Base-by-base conservation (phyloP, 1,140 invertebrate species). In the Trypoxylus dichotomus region DNA sequence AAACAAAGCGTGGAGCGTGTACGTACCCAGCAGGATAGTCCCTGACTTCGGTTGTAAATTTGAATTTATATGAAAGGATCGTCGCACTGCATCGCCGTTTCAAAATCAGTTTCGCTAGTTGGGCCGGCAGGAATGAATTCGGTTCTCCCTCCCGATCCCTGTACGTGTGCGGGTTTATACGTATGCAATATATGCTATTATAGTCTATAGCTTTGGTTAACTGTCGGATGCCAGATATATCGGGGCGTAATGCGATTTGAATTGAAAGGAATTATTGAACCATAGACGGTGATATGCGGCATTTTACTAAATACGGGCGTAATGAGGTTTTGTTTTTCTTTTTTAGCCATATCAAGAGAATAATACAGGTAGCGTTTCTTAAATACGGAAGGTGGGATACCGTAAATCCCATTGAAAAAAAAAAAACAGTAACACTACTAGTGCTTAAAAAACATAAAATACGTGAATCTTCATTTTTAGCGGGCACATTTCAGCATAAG, bases 61-160 rank as follows among this genome's bases (percentile, higher is more conserved):
- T 74, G 41, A 74, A 74, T 74, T 74, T 74, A 74, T 74, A 68
- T 68, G 60, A 68, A 68, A 68, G 60, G 60, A 68, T n/a, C 47
- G 47, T 54, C 47, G 47, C 60, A 29, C 27, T 24, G 60, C 60
- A 29, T 68, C 60, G 60, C 2, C 27, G 60, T 68, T 68, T 68
- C 60, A 68, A 68, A 68, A 68, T 68, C 60, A n/a, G 60, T 68
- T 68, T 29, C 24, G 60, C 21, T 27, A 29, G 60, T 68, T 27
- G 21, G 60, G 60, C 10, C 43, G n/a, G 43, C 43, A 47, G 43
- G 47, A 54, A 54, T 68, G 24, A 68, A 68, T 27, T 68, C 60
- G 7, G 60, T 54, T 5, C 15, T 19, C 32, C 10, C 15, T n/a
- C 5, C 47, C 6, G 47, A 54, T n/a, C 0, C 60, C 60, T 63